Percentiles rank a stretch among this genome's conserved stretches.
These are phyloP conservation scores for Pseudomyrmex pallidus DNA, from an alignment of 1,140 invertebrate genomes.

Conservation along the genomic window DNA sequence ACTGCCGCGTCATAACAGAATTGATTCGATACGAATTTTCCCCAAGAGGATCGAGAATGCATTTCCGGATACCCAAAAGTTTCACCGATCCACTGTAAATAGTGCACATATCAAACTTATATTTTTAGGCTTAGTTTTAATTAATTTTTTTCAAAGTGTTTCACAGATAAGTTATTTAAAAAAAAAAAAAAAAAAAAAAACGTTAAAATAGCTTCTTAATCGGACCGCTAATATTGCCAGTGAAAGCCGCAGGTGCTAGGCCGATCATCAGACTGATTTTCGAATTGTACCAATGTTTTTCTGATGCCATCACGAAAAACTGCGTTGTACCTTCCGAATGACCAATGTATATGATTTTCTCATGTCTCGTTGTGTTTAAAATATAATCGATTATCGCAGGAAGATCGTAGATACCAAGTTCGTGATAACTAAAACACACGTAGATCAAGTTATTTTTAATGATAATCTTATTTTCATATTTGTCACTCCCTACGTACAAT, in stretches of 20 bases:
- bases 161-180: not conserved
- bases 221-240: conserved; percentile 82
- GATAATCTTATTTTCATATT: not conserved
- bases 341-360: conserved; percentile 88
- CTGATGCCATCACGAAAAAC: conserved; percentile 88
- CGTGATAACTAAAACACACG: conserved; percentile 86
- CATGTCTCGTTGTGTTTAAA: conserved; percentile 84
- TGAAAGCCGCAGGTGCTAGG: conserved; percentile 87
- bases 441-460: not conserved
- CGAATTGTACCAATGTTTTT: conserved; percentile 86
- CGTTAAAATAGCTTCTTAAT: conserved; percentile 72
- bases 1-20: conserved; percentile 84
- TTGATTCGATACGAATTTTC: conserved; percentile 83
- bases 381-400: conserved; percentile 91
- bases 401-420: conserved; percentile 91
- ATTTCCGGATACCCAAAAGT: conserved; percentile 83
- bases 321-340: conserved; percentile 88
- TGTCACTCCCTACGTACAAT: too few relatives aligned
- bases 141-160: too few relatives aligned
- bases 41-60: conserved; percentile 85
- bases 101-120: too few relatives aligned
- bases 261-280: conserved; percentile 86
- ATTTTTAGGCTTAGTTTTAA: too few relatives aligned
- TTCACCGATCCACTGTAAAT: conserved; percentile 73
- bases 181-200: not conserved